A percentile compares a stretch with the other conserved stretches of the same genome.
These are phyloP conservation scores for Drosophila eohydei DNA, from an alignment of 2,888 invertebrate genomes.

Conservation along the genomic window DNA sequence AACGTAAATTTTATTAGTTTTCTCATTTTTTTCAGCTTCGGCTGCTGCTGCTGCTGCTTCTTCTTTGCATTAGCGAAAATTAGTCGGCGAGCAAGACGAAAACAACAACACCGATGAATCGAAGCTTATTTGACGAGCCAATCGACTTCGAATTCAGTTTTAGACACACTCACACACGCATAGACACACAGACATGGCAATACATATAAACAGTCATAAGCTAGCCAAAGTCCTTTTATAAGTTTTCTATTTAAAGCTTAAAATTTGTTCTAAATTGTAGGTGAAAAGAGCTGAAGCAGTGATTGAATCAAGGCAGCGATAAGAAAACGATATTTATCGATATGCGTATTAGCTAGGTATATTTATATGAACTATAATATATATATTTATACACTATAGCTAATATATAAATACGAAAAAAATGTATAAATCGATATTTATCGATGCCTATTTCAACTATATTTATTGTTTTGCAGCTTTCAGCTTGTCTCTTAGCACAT, in stretches of 20 bases:
- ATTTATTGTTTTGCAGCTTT: too few relatives aligned
- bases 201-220: background rate
- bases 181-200: background rate
- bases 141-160: constrained; percentile 43
- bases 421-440: too few relatives aligned
- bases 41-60: constrained; percentile 34
- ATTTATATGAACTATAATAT: too few relatives aligned
- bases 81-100: constrained; percentile 59
- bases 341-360: background rate
- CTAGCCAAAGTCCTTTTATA: constrained; percentile 14
- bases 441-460: too few relatives aligned
- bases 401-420: too few relatives aligned
- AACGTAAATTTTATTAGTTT: constrained; percentile 81
- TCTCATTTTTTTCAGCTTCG: constrained; percentile 15
- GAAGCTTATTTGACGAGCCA: constrained; percentile 66
- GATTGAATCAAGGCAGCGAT: background rate
- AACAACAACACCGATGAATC: constrained; percentile 30
- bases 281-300: background rate
- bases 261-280: background rate
- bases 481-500: too few relatives aligned
- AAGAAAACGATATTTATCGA: background rate
- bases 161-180: constrained; percentile 5
- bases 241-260: constrained; percentile 30
- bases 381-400: too few relatives aligned
- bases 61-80: constrained; percentile 78